Base-by-base conservation (phyloP, 2,888 invertebrate genomes). In the Clostera curtula region DNA sequence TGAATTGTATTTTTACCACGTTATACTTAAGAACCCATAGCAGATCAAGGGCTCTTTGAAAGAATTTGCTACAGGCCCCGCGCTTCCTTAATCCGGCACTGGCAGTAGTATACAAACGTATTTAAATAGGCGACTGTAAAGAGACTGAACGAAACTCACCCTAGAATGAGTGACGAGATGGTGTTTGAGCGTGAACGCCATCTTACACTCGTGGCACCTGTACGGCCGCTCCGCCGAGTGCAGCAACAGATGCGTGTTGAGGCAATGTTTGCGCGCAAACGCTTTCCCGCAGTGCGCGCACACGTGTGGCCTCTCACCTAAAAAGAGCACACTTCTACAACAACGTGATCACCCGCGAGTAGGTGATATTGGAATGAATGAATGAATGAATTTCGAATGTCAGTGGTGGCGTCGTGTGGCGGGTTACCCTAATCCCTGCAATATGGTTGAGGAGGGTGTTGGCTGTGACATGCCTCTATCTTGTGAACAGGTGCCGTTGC, bases 141-240 rank as follows among this genome's bases (percentile, higher is more conserved):
- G n/a, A 4, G 3, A 9, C 7, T 11, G 17, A 13, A 25, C 19
- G 27, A 25, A 19, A 62, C 80, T 73, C 53, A 90, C 92, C 61
- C 92, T 87, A 7, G 90, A 89, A 71, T 93, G 93, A 36, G 93
- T 92, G 34, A 93, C 88, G 48, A 93, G 85, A 71, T 93, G 93
- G 71, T 93, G 93, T 64, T 93, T 93, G 33, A 93, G 76, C 1
- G 93, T 93, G 59, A 93, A 93, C 35, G 93, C 91, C 82, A 93
- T 93, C 76, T 93, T 93, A 76, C 93, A 93, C 77, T 93, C 93
- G 39, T 88, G 87, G 62, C 93, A 93, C 64, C 93, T 89, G 73
- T 91, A 93, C 20, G 93, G 93, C 45, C 93, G 83, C 44, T 93
- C 92, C 15, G 92, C 90, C 19, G 92, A 92, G 68, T 93, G 93